Conservation (phyloP, 2,888 invertebrate genomes). For the Torymus aiolomorphi region DNA sequence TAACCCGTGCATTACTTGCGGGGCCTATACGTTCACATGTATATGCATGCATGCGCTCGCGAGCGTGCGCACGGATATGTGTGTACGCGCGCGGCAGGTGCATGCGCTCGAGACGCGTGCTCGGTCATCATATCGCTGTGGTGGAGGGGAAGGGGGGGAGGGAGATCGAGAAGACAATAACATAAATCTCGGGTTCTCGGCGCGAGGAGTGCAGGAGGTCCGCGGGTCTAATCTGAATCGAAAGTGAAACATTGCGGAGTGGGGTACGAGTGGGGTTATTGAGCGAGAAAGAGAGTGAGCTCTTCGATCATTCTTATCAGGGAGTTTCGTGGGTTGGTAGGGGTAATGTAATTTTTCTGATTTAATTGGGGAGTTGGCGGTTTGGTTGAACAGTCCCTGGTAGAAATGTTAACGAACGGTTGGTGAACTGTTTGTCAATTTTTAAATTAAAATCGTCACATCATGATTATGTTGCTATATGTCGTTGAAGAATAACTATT, state of each 20-base stretch:
- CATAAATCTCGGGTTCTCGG: conserved; percentile 25
- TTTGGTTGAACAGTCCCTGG: too few species aligned
- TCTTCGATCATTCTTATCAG: not conserved
- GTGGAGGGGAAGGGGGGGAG: not conserved
- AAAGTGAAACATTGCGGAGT: conserved; percentile 13
- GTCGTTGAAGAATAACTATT: too few species aligned
- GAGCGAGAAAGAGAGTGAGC: not conserved
- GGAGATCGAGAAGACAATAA: conserved; percentile 38
- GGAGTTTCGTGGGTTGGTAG: too few species aligned
- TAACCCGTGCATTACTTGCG: conserved; percentile 63
- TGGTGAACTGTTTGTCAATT: too few species aligned
- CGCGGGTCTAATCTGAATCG: conserved; percentile 39
- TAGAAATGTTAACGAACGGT: too few species aligned
- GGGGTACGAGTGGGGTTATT: not conserved
- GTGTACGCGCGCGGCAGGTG: conserved; percentile 59
- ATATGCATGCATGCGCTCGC: not conserved
- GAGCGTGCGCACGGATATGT: not conserved
- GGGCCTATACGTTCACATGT: not conserved
- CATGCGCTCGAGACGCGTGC: conserved; percentile 24
- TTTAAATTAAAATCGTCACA: too few species aligned
- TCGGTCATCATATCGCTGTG: conserved; percentile 25
- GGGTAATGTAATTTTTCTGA: too few species aligned
- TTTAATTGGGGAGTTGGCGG: too few species aligned
- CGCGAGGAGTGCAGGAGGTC: not conserved
- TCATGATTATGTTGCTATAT: too few species aligned